A percentile compares a stretch with the other conserved stretches of the same genome.
phyloP scores from a whole-genome alignment of 1,140 invertebrate species.

The Macrobrachium nipponense region DNA sequence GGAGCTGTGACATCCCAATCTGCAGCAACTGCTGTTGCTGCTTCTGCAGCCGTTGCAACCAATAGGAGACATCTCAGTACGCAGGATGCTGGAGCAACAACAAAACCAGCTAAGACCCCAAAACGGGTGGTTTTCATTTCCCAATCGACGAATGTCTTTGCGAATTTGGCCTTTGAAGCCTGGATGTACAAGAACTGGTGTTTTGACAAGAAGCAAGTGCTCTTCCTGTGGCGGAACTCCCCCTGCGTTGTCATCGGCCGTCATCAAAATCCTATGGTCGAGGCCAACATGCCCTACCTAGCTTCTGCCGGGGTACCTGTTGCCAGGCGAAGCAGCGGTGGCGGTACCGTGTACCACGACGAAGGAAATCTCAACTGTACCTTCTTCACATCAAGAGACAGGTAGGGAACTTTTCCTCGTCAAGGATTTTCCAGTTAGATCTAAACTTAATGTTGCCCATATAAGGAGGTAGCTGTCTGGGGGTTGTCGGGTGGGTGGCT shows the following conservation, averaged over 20 bases:
- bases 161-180: conserved; percentile 93
- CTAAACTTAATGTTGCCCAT: too few species aligned
- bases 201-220: conserved; percentile 77
- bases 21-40: background rate
- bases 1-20: too few species aligned
- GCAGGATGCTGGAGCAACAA: background rate
- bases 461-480: too few species aligned
- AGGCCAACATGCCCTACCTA: conserved; percentile 80
- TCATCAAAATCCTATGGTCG: conserved; percentile 97
- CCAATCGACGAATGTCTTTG: conserved; percentile 87
- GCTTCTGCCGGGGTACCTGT: conserved; percentile 77
- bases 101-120: conserved; percentile 29
- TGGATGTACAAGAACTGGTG: conserved; percentile 81
- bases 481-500: too few species aligned
- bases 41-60: background rate
- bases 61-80: background rate
- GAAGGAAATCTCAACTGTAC: conserved; percentile 91
- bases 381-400: conserved; percentile 84
- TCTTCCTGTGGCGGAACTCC: conserved; percentile 91
- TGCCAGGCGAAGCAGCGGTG: conserved; percentile 93
- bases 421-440: background rate
- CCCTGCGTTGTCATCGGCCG: conserved; percentile 95
- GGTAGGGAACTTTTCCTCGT: conserved; percentile 1
- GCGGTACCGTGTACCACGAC: conserved; percentile 97
- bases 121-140: conserved; percentile 92